These are phyloP conservation scores for Karalla daura DNA, from an alignment of 2,797 vertebrate genomes.

Conservation along the genomic window DNA sequence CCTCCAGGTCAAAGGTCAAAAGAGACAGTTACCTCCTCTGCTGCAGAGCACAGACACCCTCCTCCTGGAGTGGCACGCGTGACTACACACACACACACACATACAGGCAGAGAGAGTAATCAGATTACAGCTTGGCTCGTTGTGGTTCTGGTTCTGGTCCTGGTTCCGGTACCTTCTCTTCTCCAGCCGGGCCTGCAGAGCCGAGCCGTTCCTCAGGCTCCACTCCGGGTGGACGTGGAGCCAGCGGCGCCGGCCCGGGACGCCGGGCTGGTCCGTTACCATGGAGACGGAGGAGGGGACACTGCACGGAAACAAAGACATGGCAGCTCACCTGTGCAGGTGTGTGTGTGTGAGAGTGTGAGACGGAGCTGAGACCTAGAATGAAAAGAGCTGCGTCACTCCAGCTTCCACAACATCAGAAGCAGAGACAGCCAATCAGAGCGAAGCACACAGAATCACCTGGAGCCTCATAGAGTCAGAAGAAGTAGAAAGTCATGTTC, in stretches of 20 bases:
- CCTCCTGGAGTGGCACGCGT: slow-evolving; percentile 88
- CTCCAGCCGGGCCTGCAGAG: slow-evolving; percentile 88
- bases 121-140: no score
- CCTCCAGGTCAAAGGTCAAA: not conserved
- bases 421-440: no score
- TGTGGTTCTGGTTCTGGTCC: no score
- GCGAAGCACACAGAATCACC: no score
- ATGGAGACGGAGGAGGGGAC: slow-evolving; percentile 79
- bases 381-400: no score
- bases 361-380: no score
- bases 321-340: slow-evolving; percentile 2
- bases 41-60: slow-evolving; percentile 88
- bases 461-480: no score
- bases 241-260: slow-evolving; percentile 84
- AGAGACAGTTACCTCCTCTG: slow-evolving; percentile 85
- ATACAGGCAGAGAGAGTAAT: not conserved
- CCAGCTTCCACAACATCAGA: no score
- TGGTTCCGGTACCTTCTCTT: slow-evolving; percentile 83
- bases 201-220: slow-evolving; percentile 82
- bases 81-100: slow-evolving; percentile 70
- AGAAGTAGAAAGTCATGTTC: no score
- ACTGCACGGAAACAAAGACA: slow-evolving; percentile 39
- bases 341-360: slow-evolving; percentile 24
- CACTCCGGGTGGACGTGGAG: slow-evolving; percentile 88
- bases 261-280: slow-evolving; percentile 70